These are phyloP conservation scores for Felis chaus DNA, from an alignment of 2,113 vertebrate species.

Conservation along the genomic window DNA sequence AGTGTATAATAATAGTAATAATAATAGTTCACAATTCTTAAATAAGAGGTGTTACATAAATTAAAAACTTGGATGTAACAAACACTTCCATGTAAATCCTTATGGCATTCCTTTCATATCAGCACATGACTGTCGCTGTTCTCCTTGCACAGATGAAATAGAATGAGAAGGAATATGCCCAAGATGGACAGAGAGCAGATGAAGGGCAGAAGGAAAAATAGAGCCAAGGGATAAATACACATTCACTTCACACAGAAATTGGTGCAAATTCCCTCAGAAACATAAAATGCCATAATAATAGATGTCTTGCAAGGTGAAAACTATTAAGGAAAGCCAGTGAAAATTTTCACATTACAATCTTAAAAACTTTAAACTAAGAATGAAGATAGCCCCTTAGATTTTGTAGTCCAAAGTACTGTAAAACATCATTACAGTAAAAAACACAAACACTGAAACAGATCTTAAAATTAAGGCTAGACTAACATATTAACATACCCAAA, in stretches of 20 bases:
- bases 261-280: background rate
- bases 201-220: background rate
- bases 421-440: background rate
- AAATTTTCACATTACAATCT: background rate
- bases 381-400: background rate
- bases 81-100: background rate
- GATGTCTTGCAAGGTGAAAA: background rate
- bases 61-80: background rate
- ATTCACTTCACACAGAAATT: background rate
- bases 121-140: background rate
- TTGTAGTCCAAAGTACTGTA: background rate
- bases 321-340: background rate
- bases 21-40: background rate
- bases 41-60: background rate
- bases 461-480: background rate
- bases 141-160: background rate
- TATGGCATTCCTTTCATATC: background rate
- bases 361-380: background rate
- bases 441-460: background rate
- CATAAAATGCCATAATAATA: background rate
- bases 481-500: background rate
- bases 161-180: background rate
- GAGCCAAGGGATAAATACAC: background rate
- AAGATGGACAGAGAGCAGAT: background rate
- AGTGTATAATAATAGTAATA: background rate